Percentiles rank a stretch among this genome's conserved stretches.
These are phyloP conservation scores for Stenoptilia bipunctidactyla DNA, from an alignment of 2,888 invertebrate species.

Conservation along the genomic window DNA sequence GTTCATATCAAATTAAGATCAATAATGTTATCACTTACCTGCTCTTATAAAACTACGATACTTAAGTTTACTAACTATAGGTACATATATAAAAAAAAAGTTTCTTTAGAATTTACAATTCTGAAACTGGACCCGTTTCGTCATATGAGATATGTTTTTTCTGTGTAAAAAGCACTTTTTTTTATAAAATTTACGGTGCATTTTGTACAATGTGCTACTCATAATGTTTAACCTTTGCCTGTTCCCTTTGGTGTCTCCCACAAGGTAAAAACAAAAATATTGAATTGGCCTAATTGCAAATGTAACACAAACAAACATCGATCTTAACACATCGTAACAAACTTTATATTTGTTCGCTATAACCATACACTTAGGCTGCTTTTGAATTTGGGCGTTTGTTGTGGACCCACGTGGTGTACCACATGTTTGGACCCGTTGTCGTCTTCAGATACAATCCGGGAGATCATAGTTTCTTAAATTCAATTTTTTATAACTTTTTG, in stretches of 20 bases:
- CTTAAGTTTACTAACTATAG: too few relatives aligned
- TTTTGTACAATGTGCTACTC: conserved; percentile 52
- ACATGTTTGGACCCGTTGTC: conserved; percentile 52
- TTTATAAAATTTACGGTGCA: conserved; percentile 23
- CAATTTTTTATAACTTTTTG: too few relatives aligned
- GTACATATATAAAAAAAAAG: too few relatives aligned
- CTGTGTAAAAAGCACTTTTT: conserved; percentile 19
- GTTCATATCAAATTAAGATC: too few relatives aligned
- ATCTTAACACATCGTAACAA: too few relatives aligned
- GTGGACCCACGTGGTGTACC: conserved; percentile 62
- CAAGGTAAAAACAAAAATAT: conserved; percentile 37
- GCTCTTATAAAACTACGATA: too few relatives aligned
- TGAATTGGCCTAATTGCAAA: too few relatives aligned
- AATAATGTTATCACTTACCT: too few relatives aligned
- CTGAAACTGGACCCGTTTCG: too few relatives aligned
- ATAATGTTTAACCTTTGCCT: conserved; percentile 58
- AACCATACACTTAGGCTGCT: conserved; percentile 21
- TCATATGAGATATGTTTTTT: conserved; percentile 19
- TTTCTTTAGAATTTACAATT: too few relatives aligned
- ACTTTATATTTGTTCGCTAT: too few relatives aligned
- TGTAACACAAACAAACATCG: too few relatives aligned
- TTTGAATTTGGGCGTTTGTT: conserved; percentile 18
- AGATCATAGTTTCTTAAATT: conserved; percentile 34
- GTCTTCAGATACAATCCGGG: conserved; percentile 29
- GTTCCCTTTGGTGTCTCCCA: conserved; percentile 55